A percentile compares a stretch with the other conserved stretches of the same genome.
phyloP scores from a whole-genome alignment of 2,888 invertebrate species.

The Erpobdella octoculata region DNA sequence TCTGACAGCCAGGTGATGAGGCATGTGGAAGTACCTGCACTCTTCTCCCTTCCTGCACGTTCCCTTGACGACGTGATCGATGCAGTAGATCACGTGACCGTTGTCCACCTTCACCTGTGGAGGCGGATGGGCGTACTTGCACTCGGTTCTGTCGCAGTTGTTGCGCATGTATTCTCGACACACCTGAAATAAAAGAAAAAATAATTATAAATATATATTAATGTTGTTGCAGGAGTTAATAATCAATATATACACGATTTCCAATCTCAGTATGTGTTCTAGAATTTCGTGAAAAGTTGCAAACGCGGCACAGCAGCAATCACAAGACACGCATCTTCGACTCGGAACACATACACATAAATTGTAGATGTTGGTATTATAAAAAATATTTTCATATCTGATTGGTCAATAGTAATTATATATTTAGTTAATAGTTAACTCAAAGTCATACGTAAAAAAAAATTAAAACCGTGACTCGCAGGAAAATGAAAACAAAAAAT shows the following conservation, averaged over 20 bases:
- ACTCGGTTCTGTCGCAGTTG: slow-evolving; percentile 24
- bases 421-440: background rate
- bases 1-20: slow-evolving; percentile 8
- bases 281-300: background rate
- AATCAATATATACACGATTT: too few species aligned
- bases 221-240: too few species aligned
- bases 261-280: too few species aligned
- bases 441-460: background rate
- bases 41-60: slow-evolving; percentile 14
- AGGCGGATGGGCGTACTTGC: slow-evolving; percentile 31
- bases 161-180: slow-evolving; percentile 24
- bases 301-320: too few species aligned
- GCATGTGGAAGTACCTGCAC: slow-evolving; percentile 24
- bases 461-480: background rate
- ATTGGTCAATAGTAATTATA: background rate
- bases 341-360: too few species aligned
- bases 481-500: background rate
- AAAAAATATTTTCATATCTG: background rate
- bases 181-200: slow-evolving; percentile 15
- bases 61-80: slow-evolving; percentile 18
- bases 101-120: slow-evolving; percentile 18
- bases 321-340: too few species aligned
- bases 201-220: background rate
- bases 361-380: too few species aligned
- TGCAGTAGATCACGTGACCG: slow-evolving; percentile 22